Evolutionary conservation across 2,113 vertebrate genomes (phyloP).

Genomic region (Felis chaus): DNA sequence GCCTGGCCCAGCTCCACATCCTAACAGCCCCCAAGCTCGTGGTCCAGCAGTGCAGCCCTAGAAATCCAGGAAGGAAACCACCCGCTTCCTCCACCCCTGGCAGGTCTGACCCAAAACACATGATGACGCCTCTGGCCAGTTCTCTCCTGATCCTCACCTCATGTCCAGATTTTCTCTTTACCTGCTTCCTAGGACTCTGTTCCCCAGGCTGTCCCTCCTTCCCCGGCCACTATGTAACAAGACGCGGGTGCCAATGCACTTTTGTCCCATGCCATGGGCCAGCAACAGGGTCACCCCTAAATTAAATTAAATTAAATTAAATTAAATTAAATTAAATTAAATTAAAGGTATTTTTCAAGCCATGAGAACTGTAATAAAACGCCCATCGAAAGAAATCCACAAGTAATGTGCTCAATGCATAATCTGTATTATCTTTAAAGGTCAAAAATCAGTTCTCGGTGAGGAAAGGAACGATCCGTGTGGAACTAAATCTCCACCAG

Average conservation of each 20-base stretch:
- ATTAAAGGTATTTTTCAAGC: conserved; percentile 36
- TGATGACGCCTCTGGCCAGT: neutral
- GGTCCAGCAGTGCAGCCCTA: neutral
- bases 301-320: neutral
- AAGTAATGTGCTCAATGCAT: neutral
- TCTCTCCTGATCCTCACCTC: neutral
- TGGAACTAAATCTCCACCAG: neutral
- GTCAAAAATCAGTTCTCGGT: conserved; percentile 52
- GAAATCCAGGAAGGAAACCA: neutral
- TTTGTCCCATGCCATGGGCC: neutral
- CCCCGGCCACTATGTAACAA: no score
- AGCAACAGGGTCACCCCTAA: neutral
- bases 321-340: neutral
- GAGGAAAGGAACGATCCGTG: neutral
- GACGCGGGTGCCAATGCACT: neutral
- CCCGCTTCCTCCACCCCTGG: rapidly evolving
- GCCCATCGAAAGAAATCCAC: neutral
- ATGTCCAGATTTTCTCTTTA: neutral
- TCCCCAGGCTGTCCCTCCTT: neutral
- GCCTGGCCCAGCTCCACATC: neutral
- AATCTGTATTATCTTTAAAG: conserved; percentile 56
- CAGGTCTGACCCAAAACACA: neutral
- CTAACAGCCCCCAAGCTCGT: neutral
- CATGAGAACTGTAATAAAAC: neutral
- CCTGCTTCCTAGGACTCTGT: neutral